Conservation (phyloP, 2,888 invertebrate species). For the Microchrysa polita region DNA sequence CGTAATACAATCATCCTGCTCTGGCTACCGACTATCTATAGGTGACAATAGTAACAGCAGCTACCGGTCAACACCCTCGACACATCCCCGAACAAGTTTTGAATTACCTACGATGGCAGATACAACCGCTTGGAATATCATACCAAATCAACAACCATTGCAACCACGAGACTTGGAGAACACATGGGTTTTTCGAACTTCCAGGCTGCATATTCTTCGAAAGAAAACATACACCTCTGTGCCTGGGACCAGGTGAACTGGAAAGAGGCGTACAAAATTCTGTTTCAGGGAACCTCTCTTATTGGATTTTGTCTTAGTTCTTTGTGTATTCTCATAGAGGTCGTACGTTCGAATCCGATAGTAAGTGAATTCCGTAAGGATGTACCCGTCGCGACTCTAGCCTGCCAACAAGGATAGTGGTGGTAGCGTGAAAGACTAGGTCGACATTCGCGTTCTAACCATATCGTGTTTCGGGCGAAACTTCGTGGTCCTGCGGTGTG, state of each 20-base stretch:
- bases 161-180: too few species aligned
- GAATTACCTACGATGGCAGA: neutral
- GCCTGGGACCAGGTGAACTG: constrained; percentile 54
- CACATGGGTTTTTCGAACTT: constrained; percentile 26
- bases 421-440: neutral
- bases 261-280: constrained; percentile 53
- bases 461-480: constrained; percentile 26
- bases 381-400: constrained; percentile 27
- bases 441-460: constrained; percentile 18
- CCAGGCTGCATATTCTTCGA: constrained; percentile 33
- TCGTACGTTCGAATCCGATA: constrained; percentile 53
- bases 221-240: constrained; percentile 44
- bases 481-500: too few species aligned
- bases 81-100: constrained; percentile 15
- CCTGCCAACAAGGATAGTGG: constrained; percentile 20
- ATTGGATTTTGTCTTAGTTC: constrained; percentile 64
- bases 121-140: neutral
- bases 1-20: neutral
- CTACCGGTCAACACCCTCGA: neutral
- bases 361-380: constrained; percentile 28
- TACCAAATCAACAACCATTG: neutral
- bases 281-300: constrained; percentile 53
- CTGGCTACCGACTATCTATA: neutral
- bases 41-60: neutral
- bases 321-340: constrained; percentile 64